Evolutionary conservation across 92 coral and sea anemone species (phyloP).

Genomic region (Epizoanthus ramosus): DNA sequence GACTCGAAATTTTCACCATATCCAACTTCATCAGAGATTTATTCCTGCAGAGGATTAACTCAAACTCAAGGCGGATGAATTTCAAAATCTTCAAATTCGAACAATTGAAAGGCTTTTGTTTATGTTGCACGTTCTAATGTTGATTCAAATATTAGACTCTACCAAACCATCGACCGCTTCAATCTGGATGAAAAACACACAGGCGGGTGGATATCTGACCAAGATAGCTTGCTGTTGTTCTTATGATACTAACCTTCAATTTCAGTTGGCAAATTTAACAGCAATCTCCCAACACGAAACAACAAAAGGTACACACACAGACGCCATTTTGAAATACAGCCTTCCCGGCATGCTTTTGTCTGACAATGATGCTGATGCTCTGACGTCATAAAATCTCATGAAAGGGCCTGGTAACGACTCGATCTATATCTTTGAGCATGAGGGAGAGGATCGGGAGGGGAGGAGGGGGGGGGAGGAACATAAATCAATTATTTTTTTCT

Average conservation of each 20-base stretch:
- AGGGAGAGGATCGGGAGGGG: too few species aligned
- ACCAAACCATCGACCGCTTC: not conserved
- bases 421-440: too few species aligned
- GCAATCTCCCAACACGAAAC: not conserved
- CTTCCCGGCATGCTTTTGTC: slow-evolving; percentile 35
- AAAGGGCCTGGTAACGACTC: too few species aligned
- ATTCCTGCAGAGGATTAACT: not conserved
- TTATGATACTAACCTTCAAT: slow-evolving; percentile 1
- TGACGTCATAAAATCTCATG: too few species aligned
- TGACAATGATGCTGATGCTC: not conserved
- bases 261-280: slow-evolving; percentile 1
- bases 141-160: not conserved
- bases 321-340: slow-evolving; percentile 42
- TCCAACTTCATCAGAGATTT: not conserved
- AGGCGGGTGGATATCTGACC: not conserved
- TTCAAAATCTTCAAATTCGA: slow-evolving; percentile 5
- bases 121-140: not conserved
- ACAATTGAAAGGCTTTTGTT: not conserved
- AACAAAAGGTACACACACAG: slow-evolving; percentile 33
- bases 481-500: too few species aligned
- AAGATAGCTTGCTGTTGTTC: not conserved
- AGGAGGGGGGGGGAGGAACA: too few species aligned
- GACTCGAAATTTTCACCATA: not conserved
- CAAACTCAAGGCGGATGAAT: not conserved
- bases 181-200: not conserved